Conservation (phyloP, 37 sponge, comb jelly and placozoan genomes). For the Aphrocallistes beatrix region DNA sequence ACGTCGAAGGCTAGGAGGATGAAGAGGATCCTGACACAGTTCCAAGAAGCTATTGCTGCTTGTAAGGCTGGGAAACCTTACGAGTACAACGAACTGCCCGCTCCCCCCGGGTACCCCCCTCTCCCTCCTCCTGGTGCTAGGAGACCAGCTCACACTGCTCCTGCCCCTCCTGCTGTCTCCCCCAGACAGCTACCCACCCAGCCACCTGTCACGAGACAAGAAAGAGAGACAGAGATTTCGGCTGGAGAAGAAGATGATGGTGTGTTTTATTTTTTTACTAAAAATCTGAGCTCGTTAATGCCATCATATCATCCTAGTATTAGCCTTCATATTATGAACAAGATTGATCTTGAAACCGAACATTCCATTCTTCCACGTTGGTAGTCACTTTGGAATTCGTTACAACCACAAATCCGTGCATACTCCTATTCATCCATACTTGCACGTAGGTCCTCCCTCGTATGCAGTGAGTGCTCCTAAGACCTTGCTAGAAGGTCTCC, state of each 20-base stretch:
- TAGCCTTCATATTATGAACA: too few species aligned
- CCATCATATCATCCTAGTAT: too few species aligned
- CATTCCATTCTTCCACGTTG: too few species aligned
- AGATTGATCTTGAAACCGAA: too few species aligned
- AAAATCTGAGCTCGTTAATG: too few species aligned
- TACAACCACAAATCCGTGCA: too few species aligned
- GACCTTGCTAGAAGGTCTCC: conserved; percentile 32
- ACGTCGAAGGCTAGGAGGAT: conserved; percentile 55
- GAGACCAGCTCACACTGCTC: neutral
- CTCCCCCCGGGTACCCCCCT: conserved; percentile 86
- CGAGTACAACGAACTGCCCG: conserved; percentile 62
- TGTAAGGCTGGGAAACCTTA: conserved; percentile 51
- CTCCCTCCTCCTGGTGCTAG: conserved; percentile 44
- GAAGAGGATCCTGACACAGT: conserved; percentile 74
- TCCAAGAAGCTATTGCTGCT: conserved; percentile 66
- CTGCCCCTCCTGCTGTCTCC: neutral
- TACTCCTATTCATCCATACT: too few species aligned
- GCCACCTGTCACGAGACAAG: neutral
- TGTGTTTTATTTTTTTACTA: too few species aligned
- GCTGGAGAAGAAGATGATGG: neutral
- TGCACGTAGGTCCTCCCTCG: neutral
- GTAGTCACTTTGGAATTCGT: too few species aligned
- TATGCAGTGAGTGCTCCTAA: neutral
- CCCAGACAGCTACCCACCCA: neutral
- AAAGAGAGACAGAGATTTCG: neutral